Percentiles rank a stretch among this genome's conserved stretches.
These are phyloP conservation scores for Oreotragus oreotragus DNA, from an alignment of 2,113 vertebrate species.

Conservation along the genomic window DNA sequence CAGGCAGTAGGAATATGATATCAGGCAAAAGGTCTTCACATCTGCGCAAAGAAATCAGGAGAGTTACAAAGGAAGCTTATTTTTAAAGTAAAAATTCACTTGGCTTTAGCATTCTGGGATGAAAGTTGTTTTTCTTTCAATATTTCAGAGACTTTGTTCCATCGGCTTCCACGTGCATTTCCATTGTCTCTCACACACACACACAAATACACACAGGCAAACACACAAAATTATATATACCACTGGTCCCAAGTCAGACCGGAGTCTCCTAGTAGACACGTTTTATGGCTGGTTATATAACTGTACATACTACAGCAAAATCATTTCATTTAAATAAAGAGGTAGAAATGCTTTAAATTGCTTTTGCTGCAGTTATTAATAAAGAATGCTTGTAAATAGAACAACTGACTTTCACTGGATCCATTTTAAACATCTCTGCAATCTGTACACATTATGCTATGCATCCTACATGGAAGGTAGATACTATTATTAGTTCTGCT, in stretches of 20 bases:
- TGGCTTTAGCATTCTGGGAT: background rate
- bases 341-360: background rate
- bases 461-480: background rate
- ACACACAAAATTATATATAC: background rate
- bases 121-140: background rate
- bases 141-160: background rate
- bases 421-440: background rate
- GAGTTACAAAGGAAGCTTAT: background rate
- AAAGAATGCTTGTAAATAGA: background rate
- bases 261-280: background rate
- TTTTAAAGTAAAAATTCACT: background rate
- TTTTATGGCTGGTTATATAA: background rate
- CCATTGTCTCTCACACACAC: background rate
- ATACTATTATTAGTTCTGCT: background rate
- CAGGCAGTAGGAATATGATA: background rate
- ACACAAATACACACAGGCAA: background rate
- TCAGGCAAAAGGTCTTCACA: background rate
- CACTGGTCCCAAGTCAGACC: background rate
- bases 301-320: background rate
- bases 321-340: background rate
- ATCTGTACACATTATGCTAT: background rate
- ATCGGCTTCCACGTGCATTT: background rate
- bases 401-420: background rate
- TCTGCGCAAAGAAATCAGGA: background rate
- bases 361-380: background rate